Evolutionary conservation across 1,140 invertebrate species (phyloP).

Genomic region (Geopemphigus sp.): DNA sequence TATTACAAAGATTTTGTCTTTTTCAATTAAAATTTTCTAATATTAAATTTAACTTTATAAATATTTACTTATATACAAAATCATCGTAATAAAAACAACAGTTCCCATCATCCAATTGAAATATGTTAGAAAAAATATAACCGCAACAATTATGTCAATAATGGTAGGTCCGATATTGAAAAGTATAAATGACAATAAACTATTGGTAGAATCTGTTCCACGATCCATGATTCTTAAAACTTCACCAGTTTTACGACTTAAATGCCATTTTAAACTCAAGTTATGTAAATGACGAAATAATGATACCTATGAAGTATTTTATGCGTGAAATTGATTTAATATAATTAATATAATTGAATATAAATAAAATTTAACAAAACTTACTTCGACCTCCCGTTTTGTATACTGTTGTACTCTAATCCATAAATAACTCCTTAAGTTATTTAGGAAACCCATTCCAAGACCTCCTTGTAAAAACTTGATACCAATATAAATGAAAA

Average conservation of each 20-base stretch:
- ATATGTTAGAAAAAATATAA: slow-evolving; percentile 79
- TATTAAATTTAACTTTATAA: too few species aligned
- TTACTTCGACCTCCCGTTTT: slow-evolving; percentile 82
- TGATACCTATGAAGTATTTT: slow-evolving; percentile 60
- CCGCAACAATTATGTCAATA: slow-evolving; percentile 87
- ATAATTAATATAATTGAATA: background rate
- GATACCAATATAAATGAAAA: slow-evolving; percentile 80
- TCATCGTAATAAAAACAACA: slow-evolving; percentile 91
- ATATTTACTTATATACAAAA: slow-evolving; percentile 79
- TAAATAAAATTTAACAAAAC: slow-evolving; percentile 8
- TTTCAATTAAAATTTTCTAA: too few species aligned
- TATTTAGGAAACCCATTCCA: slow-evolving; percentile 89
- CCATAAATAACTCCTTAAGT: slow-evolving; percentile 88
- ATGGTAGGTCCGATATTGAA: slow-evolving; percentile 90
- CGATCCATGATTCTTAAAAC: slow-evolving; percentile 91
- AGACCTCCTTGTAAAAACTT: slow-evolving; percentile 93
- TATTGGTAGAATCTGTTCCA: slow-evolving; percentile 92
- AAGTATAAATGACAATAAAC: slow-evolving; percentile 82
- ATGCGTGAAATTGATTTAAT: background rate
- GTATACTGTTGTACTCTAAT: slow-evolving; percentile 94
- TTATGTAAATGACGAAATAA: slow-evolving; percentile 84
- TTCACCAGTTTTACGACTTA: slow-evolving; percentile 91
- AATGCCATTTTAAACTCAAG: slow-evolving; percentile 84
- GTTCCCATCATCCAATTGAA: slow-evolving; percentile 94
- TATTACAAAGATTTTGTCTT: too few species aligned